Evolutionary conservation across 2,888 invertebrate genomes (phyloP), one percentile per base, ranked within the genome.

Genomic region (Hesperia comma): DNA sequence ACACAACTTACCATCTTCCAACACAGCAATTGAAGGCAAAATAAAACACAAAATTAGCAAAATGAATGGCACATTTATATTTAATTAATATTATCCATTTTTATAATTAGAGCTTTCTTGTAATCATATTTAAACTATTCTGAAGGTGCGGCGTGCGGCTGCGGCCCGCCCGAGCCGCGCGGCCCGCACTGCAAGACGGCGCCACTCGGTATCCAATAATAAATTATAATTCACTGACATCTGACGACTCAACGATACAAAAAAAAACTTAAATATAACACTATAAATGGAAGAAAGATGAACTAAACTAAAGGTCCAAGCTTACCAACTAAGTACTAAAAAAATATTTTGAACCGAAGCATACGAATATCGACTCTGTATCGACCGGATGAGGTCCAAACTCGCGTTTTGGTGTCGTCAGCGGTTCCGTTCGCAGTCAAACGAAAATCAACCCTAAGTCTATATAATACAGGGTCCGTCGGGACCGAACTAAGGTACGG

Each of bases 61-160:
- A 93, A 93, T 92, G 93, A 92, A 93, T 93, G 93, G 93, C 93
- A 93, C 93, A 92, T 93, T 92, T 92, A 92, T 92, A 90, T 91
- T 93, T 93, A 92, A 93, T 93, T 93, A 93, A 88, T 87, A 93
- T 92, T 92, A 92, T 92, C 88, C 89, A 90, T 91, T 92, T 92
- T 92, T 90, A 92, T 92, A 90, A 90, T 92, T 88, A 92, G 87
- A 92, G 87, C 88, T 91, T 91, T 90, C 85, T 88, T 87, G 88
- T 91, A 86, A 87, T 87, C 85, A 87, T 85, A 83, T 81, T 87
- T 85, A 89, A 81, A 86, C 86, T 90, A 90, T 89, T 85, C 26
- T 26, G 26, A 71, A 79, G n/a, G n/a, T n/a, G n/a, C n/a, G n/a
- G n/a, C n/a, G n/a, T n/a, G n/a, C n/a, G n/a, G n/a, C n/a, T n/a